Percentiles rank a stretch among this genome's conserved stretches.
Conservation (phyloP, 2,113 vertebrate genomes). For the Pelobates fuscus region DNA sequence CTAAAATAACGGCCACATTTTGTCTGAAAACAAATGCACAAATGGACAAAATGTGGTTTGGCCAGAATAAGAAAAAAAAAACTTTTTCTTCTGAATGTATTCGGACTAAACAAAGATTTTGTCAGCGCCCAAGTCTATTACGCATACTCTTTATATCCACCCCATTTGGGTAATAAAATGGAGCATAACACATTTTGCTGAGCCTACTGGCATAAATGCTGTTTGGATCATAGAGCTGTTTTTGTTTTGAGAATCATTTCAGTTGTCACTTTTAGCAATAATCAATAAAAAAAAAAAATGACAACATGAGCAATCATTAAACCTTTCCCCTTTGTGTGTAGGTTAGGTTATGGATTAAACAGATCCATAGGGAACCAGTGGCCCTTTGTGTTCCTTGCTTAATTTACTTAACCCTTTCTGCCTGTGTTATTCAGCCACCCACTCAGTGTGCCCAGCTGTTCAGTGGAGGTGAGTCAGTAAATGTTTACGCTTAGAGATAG, state of each 20-base stretch:
- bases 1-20: too few relatives aligned
- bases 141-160: too few relatives aligned
- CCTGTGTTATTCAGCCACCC: background rate
- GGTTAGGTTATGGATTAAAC: constrained; percentile 23
- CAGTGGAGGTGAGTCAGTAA: background rate
- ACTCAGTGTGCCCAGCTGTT: background rate
- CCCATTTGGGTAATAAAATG: too few relatives aligned
- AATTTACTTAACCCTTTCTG: constrained; percentile 12
- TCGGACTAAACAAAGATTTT: too few relatives aligned
- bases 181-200: background rate
- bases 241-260: background rate
- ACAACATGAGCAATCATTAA: constrained; percentile 18
- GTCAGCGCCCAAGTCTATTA: too few relatives aligned
- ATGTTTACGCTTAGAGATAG: too few relatives aligned
- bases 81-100: too few relatives aligned
- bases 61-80: too few relatives aligned
- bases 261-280: constrained; percentile 22
- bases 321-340: constrained; percentile 22
- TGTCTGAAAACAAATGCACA: too few relatives aligned
- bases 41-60: too few relatives aligned
- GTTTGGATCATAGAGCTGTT: background rate
- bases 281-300: constrained; percentile 41
- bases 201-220: background rate
- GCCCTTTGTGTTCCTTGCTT: constrained; percentile 44
- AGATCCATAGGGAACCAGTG: constrained; percentile 48